Base-by-base conservation (phyloP, 1,140 invertebrate genomes). In the Philopotamus ludificatus region DNA sequence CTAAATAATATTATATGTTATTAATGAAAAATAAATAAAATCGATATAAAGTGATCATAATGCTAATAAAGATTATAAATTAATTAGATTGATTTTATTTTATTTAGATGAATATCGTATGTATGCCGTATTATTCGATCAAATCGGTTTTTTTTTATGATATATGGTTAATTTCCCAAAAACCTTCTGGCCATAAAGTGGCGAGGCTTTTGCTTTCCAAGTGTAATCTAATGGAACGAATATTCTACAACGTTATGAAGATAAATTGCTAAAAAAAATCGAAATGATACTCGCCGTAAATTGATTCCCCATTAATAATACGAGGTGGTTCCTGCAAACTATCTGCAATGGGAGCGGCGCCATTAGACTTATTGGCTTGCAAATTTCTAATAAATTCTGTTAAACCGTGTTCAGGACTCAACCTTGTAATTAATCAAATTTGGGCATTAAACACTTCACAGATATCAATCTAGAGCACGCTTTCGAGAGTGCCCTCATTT, bases 261-360 rank as follows among this genome's bases (percentile, higher is more conserved):
- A 44, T 15, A 18, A 44, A 44, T 12, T 44, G 42, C 2, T 3
- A 3, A 2, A 44, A 12, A 44, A 44, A 15, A 12, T 44, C 12
- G 28, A 4, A 34, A 34, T 34, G 28, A 34, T 34, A 34, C 28
- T 34, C 47, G 21, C 42, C 42, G 42, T 20, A 12, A 28, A 28
- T 28, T 54, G 10, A 54, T 54, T 54, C 12, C 3, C 9, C 2
- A 7, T 2, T 26, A 54, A 20, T 23, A 54, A 54, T 23, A 2
- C 26, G 3, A 22, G 21, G 16, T 42, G 15, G 28, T 16, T 45
- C 42, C 41, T 45, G 39, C 22, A 44, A 22, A 60, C 22, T 18
- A 60, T 60, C 57, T 47, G 57, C 57, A 60, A 21, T 60, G 57
- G 57, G 57, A 60, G 57, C 41, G 57, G 57, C 21, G 47, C 57